Evolutionary conservation across 2,888 invertebrate genomes (phyloP).

Genomic region (Drosophila anomalata): DNA sequence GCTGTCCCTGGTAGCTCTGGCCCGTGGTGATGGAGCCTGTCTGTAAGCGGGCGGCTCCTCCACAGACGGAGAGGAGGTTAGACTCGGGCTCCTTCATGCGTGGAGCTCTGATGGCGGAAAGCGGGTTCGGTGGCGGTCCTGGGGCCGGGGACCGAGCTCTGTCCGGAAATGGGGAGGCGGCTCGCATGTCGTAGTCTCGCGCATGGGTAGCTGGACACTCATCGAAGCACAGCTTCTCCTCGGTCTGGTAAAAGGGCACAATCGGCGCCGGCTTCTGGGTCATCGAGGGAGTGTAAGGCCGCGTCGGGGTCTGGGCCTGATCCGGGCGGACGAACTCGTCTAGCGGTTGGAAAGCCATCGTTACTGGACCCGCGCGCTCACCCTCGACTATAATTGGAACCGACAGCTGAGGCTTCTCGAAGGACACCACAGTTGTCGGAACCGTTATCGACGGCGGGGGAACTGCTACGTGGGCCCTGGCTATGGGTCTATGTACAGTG

Average conservation of each 20-base stretch:
- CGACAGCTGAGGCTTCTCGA: constrained; percentile 54
- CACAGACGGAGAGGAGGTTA: constrained; percentile 49
- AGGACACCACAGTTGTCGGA: constrained; percentile 59
- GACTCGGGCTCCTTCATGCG: constrained; percentile 85
- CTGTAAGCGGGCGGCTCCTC: constrained; percentile 67
- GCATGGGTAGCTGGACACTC: constrained; percentile 87
- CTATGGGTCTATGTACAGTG: constrained; percentile 74
- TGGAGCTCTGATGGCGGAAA: constrained; percentile 87
- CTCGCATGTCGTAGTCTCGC: constrained; percentile 87
- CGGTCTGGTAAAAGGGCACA: constrained; percentile 90
- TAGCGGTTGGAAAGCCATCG: constrained; percentile 88
- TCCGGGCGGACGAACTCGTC: constrained; percentile 85
- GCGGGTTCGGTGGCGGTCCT: constrained; percentile 88
- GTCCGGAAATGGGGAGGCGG: constrained; percentile 88
- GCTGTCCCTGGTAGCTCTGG: constrained; percentile 82
- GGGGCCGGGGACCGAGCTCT: constrained; percentile 89
- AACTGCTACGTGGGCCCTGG: constrained; percentile 59
- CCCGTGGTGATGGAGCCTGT: constrained; percentile 83
- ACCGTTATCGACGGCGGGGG: neutral
- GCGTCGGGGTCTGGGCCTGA: constrained; percentile 80
- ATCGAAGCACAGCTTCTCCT: constrained; percentile 89
- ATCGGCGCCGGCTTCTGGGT: constrained; percentile 89
- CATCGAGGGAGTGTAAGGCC: constrained; percentile 89
- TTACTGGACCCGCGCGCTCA: constrained; percentile 85
- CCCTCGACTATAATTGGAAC: constrained; percentile 84